phyloP scores from a whole-genome alignment of 2,113 vertebrate species.

The Stictonetta naevosa region DNA sequence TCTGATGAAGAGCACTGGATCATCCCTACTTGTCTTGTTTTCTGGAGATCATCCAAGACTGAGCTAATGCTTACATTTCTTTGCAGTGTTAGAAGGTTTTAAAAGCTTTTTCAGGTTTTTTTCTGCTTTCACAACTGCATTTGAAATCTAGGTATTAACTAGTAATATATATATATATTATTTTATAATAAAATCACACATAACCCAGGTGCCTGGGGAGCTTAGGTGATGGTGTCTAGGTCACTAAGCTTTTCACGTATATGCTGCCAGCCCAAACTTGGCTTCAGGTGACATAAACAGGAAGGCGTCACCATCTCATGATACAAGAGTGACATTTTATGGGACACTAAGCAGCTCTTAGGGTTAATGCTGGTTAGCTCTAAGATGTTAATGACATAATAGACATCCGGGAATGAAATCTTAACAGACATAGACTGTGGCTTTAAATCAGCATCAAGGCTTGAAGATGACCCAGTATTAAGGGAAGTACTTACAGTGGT shows the following conservation, averaged over 20 bases:
- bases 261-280: background rate
- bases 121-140: background rate
- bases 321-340: background rate
- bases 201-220: background rate
- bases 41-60: conserved; percentile 36
- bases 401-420: background rate
- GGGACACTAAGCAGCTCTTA: background rate
- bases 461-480: background rate
- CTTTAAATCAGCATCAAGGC: background rate
- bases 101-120: background rate
- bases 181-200: background rate
- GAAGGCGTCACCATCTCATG: background rate
- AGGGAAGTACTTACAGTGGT: background rate
- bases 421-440: background rate
- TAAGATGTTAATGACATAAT: background rate
- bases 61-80: background rate
- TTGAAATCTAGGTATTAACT: background rate
- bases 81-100: background rate
- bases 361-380: too few species aligned
- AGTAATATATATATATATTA: background rate
- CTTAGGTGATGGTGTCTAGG: background rate
- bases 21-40: conserved; percentile 21
- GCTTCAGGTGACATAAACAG: background rate
- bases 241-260: background rate
- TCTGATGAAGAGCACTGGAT: background rate